phyloP scores from a whole-genome alignment of 2,888 invertebrate genomes.

The Yponomeuta malinellus region DNA sequence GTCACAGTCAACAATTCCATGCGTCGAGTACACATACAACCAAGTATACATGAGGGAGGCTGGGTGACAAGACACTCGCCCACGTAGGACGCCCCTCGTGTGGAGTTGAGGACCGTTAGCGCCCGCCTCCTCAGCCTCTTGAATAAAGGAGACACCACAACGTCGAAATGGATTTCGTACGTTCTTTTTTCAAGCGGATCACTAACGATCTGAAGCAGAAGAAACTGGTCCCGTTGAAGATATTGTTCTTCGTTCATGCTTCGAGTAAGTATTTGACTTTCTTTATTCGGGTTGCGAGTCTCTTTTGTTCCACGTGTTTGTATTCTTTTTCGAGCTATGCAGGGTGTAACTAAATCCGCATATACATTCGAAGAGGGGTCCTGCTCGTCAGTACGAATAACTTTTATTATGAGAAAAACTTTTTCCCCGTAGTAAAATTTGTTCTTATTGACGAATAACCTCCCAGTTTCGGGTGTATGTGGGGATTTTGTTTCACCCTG shows the following conservation, averaged over 20 bases:
- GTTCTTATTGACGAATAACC: too few species aligned
- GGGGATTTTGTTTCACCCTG: too few species aligned
- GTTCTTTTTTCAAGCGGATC: conserved; percentile 79
- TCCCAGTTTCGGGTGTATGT: too few species aligned
- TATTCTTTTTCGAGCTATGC: too few species aligned
- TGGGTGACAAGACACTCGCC: conserved; percentile 50
- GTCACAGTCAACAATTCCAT: conserved; percentile 39
- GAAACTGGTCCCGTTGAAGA: conserved; percentile 82
- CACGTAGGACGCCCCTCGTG: conserved; percentile 34
- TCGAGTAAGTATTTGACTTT: conserved; percentile 78
- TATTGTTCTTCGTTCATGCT: conserved; percentile 85
- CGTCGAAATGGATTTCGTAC: conserved; percentile 74
- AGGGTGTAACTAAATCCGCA: too few species aligned
- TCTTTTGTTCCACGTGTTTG: too few species aligned
- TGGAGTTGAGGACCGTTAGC: conserved; percentile 15
- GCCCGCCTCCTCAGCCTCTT: not conserved
- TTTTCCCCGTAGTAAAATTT: too few species aligned
- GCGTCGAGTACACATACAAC: conserved; percentile 44
- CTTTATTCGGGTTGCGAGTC: not conserved
- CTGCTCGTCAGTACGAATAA: too few species aligned
- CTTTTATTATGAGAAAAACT: too few species aligned
- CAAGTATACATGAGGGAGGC: conserved; percentile 43
- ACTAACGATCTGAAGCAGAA: conserved; percentile 82
- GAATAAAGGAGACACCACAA: not conserved
- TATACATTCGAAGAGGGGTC: too few species aligned